These are phyloP conservation scores for Corbicula japonica DNA, from an alignment of 2,888 invertebrate species.

Conservation along the genomic window DNA sequence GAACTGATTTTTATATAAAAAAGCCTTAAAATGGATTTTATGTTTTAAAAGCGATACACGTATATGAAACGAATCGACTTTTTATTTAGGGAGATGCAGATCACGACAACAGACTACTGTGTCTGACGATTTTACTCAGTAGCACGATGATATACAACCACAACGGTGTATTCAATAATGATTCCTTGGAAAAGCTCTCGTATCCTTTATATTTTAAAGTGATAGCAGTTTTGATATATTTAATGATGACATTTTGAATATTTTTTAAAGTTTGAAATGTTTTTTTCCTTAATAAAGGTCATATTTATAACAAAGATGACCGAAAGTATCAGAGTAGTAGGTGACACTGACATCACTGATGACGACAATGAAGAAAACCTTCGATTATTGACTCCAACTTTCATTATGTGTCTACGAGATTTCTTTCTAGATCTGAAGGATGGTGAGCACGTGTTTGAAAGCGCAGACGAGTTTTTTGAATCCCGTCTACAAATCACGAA, in stretches of 20 bases:
- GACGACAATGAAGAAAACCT: slow-evolving; percentile 10
- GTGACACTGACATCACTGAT: not conserved
- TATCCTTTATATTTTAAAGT: slow-evolving; percentile 7
- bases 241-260: not conserved
- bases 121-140: slow-evolving; percentile 15
- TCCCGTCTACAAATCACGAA: not conserved
- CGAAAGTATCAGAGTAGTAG: not conserved
- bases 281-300: not conserved
- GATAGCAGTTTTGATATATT: not conserved
- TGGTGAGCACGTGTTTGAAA: not conserved
- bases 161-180: slow-evolving; percentile 6
- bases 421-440: not conserved
- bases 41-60: too few species aligned
- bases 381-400: not conserved
- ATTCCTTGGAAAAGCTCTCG: slow-evolving; percentile 2
- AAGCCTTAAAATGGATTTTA: too few species aligned
- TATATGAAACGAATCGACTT: too few species aligned
- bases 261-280: not conserved
- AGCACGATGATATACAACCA: slow-evolving; percentile 9
- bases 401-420: slow-evolving; percentile 9
- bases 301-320: slow-evolving; percentile 8
- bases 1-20: too few species aligned
- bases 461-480: not conserved
- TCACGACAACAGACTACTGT: slow-evolving; percentile 11
- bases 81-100: slow-evolving; percentile 4